Conservation (phyloP, 2,113 vertebrate genomes). For the Sinocyclocheilus rhinocerous region DNA sequence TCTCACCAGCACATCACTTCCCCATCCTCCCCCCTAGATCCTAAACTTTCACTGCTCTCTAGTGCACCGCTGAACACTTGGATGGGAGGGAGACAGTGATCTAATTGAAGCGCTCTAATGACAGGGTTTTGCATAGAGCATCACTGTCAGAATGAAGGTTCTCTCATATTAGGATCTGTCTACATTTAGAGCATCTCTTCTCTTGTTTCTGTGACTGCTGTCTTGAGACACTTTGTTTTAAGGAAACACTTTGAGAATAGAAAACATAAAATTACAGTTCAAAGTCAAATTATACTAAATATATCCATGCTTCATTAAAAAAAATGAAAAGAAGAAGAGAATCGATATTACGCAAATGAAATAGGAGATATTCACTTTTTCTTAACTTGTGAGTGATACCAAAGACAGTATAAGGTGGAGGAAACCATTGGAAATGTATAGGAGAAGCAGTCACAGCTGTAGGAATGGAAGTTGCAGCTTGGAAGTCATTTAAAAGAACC, state of each 20-base stretch:
- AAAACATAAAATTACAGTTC: neutral
- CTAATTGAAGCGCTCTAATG: conserved; percentile 78
- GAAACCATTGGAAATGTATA: neutral
- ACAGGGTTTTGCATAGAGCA: conserved; percentile 66
- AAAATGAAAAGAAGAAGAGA: neutral
- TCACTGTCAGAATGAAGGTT: conserved; percentile 69
- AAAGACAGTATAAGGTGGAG: neutral
- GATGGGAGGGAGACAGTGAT: conserved; percentile 66
- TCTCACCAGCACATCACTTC: conserved; percentile 37
- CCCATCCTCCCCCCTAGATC: conserved; percentile 28
- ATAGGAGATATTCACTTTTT: neutral
- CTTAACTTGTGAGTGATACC: neutral
- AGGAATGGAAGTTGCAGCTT: neutral
- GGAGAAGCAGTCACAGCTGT: neutral
- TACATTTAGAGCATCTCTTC: conserved; percentile 7
- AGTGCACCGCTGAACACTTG: conserved; percentile 20
- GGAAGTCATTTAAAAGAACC: neutral
- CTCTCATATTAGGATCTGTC: conserved; percentile 60
- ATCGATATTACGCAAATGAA: neutral
- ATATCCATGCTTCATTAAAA: neutral
- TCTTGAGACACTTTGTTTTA: conserved; percentile 10
- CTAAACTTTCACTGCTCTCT: neutral
- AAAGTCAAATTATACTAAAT: neutral
- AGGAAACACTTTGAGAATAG: neutral
- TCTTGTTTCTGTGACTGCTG: conserved; percentile 34